Evolutionary conservation across 2,888 invertebrate genomes (phyloP), one percentile per base, ranked within the genome.

Genomic region (Perizoma flavofasciatum): DNA sequence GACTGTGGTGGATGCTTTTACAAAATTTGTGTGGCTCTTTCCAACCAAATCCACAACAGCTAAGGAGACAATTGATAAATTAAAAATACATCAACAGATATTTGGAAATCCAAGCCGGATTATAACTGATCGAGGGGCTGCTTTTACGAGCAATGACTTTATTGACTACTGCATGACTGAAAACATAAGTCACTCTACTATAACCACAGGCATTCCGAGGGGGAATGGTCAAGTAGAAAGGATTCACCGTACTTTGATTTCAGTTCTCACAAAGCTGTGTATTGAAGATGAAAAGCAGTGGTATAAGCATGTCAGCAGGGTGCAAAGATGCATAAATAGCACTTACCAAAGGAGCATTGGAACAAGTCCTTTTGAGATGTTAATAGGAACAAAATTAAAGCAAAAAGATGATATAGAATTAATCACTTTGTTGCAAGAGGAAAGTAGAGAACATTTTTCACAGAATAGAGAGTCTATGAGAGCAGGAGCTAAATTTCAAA

Each of bases 101-200:
- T 73, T 71, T 50, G 50, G 43, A 34, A 50, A 50, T 7, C 41
- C 34, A 33, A 3, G 4, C 10, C 6, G 41, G 5, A 10, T 40
- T n/a, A 68, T 6, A 4, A 41, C 40, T 32, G 74, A 74, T 10
- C 55, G 64, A 63, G 66, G 67, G 0, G 59, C 68, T 8, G 69
- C 72, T 5, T 73, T 71, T 32, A 72, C 74, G 0, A 61, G 67
- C 5, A 49, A 61, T 7, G 68, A 71, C 0, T 72, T 72, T 49
- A 4, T 6, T 1, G 37, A 66, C 0, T 72, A 68, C 40, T 70
- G 68, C 60, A 6, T 64, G 9, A 45, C 59, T 0, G 69, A 72
- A 41, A 43, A 34, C 1, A 70, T 74, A 1, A 32, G 63, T 5
- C 70, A 71, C 53, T 7, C 58, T 0, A 59, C 4, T 0, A 68